Percentiles rank a stretch among this genome's conserved stretches.
These are phyloP conservation scores for Phaedon cochleariae DNA, from an alignment of 2,888 invertebrate species.

Conservation along the genomic window DNA sequence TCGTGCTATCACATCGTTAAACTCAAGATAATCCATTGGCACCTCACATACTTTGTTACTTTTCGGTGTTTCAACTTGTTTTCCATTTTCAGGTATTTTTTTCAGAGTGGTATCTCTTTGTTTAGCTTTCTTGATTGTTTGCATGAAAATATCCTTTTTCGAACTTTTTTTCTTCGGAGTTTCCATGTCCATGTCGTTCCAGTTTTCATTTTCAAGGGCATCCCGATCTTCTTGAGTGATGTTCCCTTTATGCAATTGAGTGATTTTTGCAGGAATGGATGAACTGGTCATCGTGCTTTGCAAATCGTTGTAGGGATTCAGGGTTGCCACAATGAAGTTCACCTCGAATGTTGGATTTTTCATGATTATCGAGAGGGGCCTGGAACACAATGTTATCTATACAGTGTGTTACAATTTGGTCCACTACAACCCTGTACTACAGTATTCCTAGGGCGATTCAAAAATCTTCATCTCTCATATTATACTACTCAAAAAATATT, in stretches of 20 bases:
- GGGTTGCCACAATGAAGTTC: constrained; percentile 81
- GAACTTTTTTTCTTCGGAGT: constrained; percentile 15
- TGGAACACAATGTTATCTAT: constrained; percentile 52
- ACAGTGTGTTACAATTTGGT: no score
- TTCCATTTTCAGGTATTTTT: constrained; percentile 7
- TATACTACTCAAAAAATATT: no score
- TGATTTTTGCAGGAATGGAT: constrained; percentile 57
- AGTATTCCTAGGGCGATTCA: no score
- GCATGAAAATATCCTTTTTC: constrained; percentile 27
- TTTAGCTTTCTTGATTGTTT: constrained; percentile 26
- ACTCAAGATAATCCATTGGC: constrained; percentile 11
- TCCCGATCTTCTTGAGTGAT: constrained; percentile 50
- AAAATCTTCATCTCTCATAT: no score
- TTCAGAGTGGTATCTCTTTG: constrained; percentile 12
- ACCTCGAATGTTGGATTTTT: constrained; percentile 79
- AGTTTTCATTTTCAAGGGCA: constrained; percentile 48
- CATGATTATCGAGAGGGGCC: constrained; percentile 79
- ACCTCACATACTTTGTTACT: constrained; percentile 15
- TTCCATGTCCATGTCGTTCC: constrained; percentile 49
- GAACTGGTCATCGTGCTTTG: constrained; percentile 54
- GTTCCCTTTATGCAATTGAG: constrained; percentile 43
- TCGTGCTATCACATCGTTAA: constrained; percentile 46
- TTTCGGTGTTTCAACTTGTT: constrained; percentile 7
- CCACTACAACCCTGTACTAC: no score
- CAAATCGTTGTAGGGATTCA: constrained; percentile 66